A percentile compares a stretch with the other conserved stretches of the same genome.
These are phyloP conservation scores for Oxyteleia sp. DNA, from an alignment of 2,888 invertebrate genomes.

Conservation along the genomic window DNA sequence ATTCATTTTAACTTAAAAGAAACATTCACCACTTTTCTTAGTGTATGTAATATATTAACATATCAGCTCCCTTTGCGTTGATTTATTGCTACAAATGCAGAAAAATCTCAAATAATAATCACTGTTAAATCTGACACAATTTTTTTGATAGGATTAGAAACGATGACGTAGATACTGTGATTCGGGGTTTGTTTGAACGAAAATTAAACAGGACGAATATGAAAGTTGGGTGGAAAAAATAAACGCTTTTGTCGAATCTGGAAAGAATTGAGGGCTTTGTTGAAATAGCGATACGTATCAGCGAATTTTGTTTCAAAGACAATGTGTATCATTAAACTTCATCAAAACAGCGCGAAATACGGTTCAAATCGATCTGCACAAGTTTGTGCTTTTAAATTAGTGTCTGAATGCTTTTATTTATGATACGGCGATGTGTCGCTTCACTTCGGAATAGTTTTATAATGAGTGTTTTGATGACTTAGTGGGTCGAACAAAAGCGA, in stretches of 20 bases:
- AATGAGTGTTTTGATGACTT: slow-evolving; percentile 16
- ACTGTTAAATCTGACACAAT: too few species aligned
- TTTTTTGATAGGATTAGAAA: too few species aligned
- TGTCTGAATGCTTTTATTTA: slow-evolving; percentile 27
- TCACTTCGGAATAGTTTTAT: slow-evolving; percentile 28
- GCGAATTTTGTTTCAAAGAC: slow-evolving; percentile 27
- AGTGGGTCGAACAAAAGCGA: background rate
- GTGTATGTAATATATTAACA: too few species aligned
- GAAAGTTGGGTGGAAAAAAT: background rate
- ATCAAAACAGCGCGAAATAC: slow-evolving; percentile 22
- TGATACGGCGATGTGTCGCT: background rate
- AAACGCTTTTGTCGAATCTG: slow-evolving; percentile 1
- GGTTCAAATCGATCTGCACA: background rate
- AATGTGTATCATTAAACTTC: slow-evolving; percentile 37
- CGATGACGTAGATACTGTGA: too few species aligned
- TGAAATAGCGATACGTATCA: slow-evolving; percentile 22
- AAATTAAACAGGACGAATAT: slow-evolving; percentile 23
- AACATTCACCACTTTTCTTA: too few species aligned
- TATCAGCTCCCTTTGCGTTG: too few species aligned
- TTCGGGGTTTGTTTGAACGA: background rate
- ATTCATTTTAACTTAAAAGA: too few species aligned
- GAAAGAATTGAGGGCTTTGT: slow-evolving; percentile 35
- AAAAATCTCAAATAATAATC: too few species aligned
- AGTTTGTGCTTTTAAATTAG: slow-evolving; percentile 28
- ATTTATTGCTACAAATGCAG: too few species aligned